Base-by-base conservation (phyloP, 2,888 invertebrate genomes). In the Seira musarum region DNA sequence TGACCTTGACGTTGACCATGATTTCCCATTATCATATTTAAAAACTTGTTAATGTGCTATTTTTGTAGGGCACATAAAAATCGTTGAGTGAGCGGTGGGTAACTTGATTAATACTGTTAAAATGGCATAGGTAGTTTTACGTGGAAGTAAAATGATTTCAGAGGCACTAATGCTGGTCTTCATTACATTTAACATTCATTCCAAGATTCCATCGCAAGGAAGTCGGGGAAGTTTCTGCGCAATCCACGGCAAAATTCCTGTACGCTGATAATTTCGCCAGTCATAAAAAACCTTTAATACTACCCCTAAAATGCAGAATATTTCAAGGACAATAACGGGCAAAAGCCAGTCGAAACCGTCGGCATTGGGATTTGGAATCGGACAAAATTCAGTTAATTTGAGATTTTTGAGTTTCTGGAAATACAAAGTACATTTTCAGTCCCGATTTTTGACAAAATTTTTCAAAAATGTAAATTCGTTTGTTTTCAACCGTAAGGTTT, bases 161-260 rank as follows among this genome's bases (percentile, higher is more conserved):
- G n/a, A n/a, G n/a, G n/a, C n/a, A n/a, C n/a, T n/a, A n/a, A n/a
- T n/a, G n/a, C n/a, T n/a, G n/a, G n/a, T n/a, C n/a, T n/a, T n/a
- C n/a, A n/a, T n/a, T n/a, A n/a, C 6, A 13, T 40, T 40, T 40
- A 40, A 40, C 13, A 8, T 3, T 64, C 53, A 69, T 19, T 86
- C 84, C 2, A 86, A 80, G 63, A 86, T 84, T 8, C 80, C 95
- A 89, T 96, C 96, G 88, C 96, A 96, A 19, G 96, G 96, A 88
- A 96, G 89, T 88, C 95, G 93, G 1, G 96, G 96, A 94, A 96
- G 95, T 89, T 94, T 95, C 87, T 94, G 95, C 0, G 96, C 95
- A 0, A 95, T 95, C 95, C 95, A 96, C 0, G 96, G 96, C 81
- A 96, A 89, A 87, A 95, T 95, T 0, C 96, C 96, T 0, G 94